These are phyloP conservation scores for Parthenolecanium corni DNA, from an alignment of 2,888 invertebrate genomes.

Conservation along the genomic window DNA sequence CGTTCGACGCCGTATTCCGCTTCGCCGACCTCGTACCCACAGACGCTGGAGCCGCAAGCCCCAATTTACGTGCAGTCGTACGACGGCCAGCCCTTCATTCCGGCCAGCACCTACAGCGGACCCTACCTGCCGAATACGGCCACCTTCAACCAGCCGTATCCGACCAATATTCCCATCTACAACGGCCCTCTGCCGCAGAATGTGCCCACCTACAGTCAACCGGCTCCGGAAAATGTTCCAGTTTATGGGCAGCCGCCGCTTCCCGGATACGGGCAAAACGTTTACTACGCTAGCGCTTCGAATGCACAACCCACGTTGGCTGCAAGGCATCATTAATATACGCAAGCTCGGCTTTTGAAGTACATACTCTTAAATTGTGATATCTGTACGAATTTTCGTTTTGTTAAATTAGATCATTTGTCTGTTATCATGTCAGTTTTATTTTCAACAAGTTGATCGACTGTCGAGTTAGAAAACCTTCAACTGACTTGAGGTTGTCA, in stretches of 20 bases:
- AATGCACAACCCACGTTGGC: background rate
- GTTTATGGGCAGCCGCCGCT: constrained; percentile 8
- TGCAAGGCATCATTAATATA: no score
- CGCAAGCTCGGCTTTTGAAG: no score
- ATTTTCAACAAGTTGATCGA: no score
- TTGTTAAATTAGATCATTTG: no score
- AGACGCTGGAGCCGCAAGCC: constrained; percentile 8
- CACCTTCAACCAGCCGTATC: constrained; percentile 25
- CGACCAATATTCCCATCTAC: constrained; percentile 19
- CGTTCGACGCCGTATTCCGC: background rate
- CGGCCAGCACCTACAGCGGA: constrained; percentile 12
- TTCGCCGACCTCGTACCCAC: constrained; percentile 15
- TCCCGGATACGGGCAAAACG: background rate
- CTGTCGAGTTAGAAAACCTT: no score
- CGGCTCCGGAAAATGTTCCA: constrained; percentile 16
- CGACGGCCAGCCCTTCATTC: constrained; percentile 11
- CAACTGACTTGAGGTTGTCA: no score
- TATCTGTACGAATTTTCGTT: no score
- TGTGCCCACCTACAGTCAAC: constrained; percentile 15
- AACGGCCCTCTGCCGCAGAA: constrained; percentile 15
- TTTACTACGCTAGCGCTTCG: background rate
- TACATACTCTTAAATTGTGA: no score
- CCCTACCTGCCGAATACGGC: constrained; percentile 14
- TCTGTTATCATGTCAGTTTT: no score
- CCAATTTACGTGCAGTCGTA: constrained; percentile 18